Conservation (phyloP, 2,113 vertebrate genomes). For the Chaetorhynchus papuensis region DNA sequence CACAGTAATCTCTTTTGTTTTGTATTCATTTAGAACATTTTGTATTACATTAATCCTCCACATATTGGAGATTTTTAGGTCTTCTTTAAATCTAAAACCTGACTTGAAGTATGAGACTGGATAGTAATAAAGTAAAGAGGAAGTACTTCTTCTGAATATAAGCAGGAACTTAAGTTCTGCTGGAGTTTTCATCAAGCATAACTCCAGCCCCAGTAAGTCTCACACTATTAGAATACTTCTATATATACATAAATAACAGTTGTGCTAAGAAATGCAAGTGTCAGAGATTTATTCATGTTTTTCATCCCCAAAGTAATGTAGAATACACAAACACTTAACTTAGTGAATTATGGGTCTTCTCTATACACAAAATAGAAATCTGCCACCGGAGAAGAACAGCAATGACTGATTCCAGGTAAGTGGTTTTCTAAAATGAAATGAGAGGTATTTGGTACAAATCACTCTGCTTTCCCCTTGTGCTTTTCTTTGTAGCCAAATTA, state of each 20-base stretch:
- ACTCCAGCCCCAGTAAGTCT: background rate
- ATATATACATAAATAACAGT: background rate
- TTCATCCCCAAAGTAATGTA: background rate
- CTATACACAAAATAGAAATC: conserved; percentile 38
- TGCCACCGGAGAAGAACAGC: conserved; percentile 10
- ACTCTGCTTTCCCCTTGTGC: background rate
- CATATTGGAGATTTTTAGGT: background rate
- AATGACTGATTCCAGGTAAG: conserved; percentile 24
- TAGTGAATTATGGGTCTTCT: conserved; percentile 29
- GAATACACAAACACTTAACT: conserved; percentile 21
- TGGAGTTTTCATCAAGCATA: background rate
- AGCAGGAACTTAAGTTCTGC: background rate
- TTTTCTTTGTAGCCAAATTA: background rate
- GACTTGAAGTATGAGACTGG: background rate
- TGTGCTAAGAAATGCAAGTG: background rate
- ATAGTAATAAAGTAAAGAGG: background rate
- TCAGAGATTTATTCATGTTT: conserved; percentile 4
- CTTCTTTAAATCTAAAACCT: background rate
- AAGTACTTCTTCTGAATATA: background rate
- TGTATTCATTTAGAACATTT: conserved; percentile 15
- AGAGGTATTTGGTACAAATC: conserved; percentile 46
- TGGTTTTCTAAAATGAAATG: conserved; percentile 8
- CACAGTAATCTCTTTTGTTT: background rate
- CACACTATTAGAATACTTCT: conserved; percentile 1
- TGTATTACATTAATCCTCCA: conserved; percentile 18